These are phyloP conservation scores for Urosaurus nigricauda DNA, from an alignment of 2,797 vertebrate genomes.

Conservation along the genomic window DNA sequence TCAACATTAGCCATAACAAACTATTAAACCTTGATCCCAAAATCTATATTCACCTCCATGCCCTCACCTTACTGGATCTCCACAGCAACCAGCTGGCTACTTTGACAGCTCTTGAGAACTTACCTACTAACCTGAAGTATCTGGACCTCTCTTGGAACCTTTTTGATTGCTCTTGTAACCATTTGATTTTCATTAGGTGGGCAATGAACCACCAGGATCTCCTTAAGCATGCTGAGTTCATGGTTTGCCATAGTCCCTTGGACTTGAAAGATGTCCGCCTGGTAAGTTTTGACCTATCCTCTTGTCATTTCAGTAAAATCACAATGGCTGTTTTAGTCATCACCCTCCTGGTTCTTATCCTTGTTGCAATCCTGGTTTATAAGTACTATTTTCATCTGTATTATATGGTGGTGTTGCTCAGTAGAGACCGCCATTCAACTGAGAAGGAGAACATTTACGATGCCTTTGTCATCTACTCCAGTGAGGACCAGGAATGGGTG, in stretches of 20 bases:
- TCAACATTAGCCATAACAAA: constrained; percentile 81
- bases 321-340: constrained; percentile 29
- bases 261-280: constrained; percentile 40
- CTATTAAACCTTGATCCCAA: constrained; percentile 70
- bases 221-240: constrained; percentile 62
- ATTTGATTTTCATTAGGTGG: constrained; percentile 80
- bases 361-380: constrained; percentile 69
- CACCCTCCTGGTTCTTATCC: neutral
- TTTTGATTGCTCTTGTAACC: constrained; percentile 76
- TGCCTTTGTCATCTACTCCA: constrained; percentile 88
- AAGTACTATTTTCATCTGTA: constrained; percentile 81
- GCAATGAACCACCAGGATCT: constrained; percentile 67
- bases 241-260: constrained; percentile 70
- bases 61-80: constrained; percentile 74
- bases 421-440: constrained; percentile 66
- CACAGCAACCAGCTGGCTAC: constrained; percentile 75
- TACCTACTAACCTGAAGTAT: constrained; percentile 64
- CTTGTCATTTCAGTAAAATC: constrained; percentile 59
- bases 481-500: constrained; percentile 85
- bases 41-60: constrained; percentile 51
- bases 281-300: constrained; percentile 61
- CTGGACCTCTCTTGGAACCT: constrained; percentile 79
- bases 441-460: constrained; percentile 77
- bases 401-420: constrained; percentile 75
- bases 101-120: constrained; percentile 46